Base-by-base conservation (phyloP, 2,797 vertebrate genomes). In the Mallotus villosus region DNA sequence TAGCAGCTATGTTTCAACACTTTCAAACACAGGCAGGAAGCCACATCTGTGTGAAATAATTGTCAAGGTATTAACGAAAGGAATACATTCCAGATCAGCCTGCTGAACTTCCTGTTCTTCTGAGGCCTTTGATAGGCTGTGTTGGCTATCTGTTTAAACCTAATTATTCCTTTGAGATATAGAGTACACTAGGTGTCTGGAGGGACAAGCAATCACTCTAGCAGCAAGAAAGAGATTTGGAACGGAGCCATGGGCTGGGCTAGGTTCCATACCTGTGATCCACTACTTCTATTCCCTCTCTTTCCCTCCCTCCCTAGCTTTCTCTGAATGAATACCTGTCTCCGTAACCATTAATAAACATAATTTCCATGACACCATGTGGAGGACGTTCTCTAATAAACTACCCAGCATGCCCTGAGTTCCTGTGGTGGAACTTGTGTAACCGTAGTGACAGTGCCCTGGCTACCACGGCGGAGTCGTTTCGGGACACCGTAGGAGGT, bases 341-440 rank as follows among this genome's bases (percentile, higher is more conserved):
- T 14, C 74, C 75, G 67, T 75, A 59, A 76, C 67, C 79, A 84
- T 89, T 83, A 87, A 85, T 75, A 87, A 89, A 87, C 83, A 80
- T 86, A 58, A 74, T 83, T 79, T 62, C 81, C 64, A 74, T 70
- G 79, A 84, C 75, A 71, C 83, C 76, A 68, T 55, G 3, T 76
- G 46, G 70, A 73, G 78, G 64, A 27, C 49, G 74, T 79, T 71
- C 73, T 87, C 71, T 87, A 85, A 89, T 88, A 84, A 91, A 89
- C 84, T 87, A 85, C 88, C 85, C 87, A 92, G 88, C 90, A 78
- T 84, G 89, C 82, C 81, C 62, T 21, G 75, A 77, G 83, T 81
- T 78, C 83, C 71, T 59, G 74, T 73, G 62, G 78, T 68, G 68
- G 78, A 75, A 74, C 59, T 72, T 14, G 22, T 83, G 71, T 75